Evolutionary conservation across 1,140 invertebrate species (phyloP), one percentile per base, ranked within the genome.

Genomic region (Drosophila rhopaloa): DNA sequence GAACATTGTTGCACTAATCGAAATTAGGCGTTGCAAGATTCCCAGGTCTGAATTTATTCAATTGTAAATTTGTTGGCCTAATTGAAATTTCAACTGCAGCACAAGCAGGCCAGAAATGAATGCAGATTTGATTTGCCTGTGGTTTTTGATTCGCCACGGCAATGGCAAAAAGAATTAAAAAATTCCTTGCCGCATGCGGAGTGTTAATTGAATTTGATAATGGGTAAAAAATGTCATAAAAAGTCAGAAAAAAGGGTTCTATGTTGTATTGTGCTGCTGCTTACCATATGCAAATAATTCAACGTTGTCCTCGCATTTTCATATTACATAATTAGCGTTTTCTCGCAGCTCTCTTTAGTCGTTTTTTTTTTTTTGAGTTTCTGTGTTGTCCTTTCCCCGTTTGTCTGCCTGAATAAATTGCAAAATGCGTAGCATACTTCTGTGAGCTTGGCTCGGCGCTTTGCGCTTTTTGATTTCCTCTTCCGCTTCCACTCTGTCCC

Each of bases 381-480:
- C 54, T 57, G 51, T 68, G 55, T 27, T 70, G 78, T 61, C 46
- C 47, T 65, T 65, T 32, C 27, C 37, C 57, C 73, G 32, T 38
- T 73, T 35, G 56, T 48, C 55, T 61, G 84, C 71, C 67, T 80
- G 83, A 88, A 88, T 88, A 88, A 86, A 83, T 88, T 86, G 79
- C 79, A 79, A 83, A 86, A 88, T 88, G 83, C 83, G 63, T 89
- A 86, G 83, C 83, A 86, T 79, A 86, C 79, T 86, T 77, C 79
- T 86, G 83, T 79, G 48, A 13, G 67, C 43, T 27, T 27, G 32
- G 62, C 63, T 46, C 35, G 41, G 41, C 24, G 71, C 81, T 76
- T 84, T 84, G 79, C 83, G 83, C 83, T 89, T 88, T 88, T 88
- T 88, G 83, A 88, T 88, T 88, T 88, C 83, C 83, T 84, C 41